Conservation (phyloP, 2,888 invertebrate genomes). For the Mystacides longicornis region DNA sequence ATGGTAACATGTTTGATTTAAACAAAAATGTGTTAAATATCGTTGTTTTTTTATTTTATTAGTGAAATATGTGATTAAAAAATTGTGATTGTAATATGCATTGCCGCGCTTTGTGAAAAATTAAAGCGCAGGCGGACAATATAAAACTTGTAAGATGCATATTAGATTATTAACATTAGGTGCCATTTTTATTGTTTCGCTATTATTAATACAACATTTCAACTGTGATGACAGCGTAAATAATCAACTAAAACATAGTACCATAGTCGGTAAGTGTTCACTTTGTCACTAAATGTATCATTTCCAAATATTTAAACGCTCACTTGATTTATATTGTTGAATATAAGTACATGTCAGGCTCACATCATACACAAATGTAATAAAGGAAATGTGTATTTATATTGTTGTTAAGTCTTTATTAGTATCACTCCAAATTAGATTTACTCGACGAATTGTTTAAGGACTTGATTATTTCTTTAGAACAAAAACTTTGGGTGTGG, state of each 20-base stretch:
- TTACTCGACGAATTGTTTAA: background rate
- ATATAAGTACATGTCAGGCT: background rate
- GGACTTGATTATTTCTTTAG: background rate
- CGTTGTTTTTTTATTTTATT: background rate
- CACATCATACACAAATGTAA: background rate
- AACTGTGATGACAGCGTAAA: constrained; percentile 42
- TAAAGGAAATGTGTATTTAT: background rate
- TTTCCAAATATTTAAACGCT: background rate
- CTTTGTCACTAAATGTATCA: background rate
- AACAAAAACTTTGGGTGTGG: background rate
- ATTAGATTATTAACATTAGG: constrained; percentile 41
- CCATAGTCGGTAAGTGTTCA: constrained; percentile 9
- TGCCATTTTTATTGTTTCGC: constrained; percentile 42
- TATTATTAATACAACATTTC: constrained; percentile 50
- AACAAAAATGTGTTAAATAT: background rate
- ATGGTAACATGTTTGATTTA: background rate
- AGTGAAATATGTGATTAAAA: constrained; percentile 17
- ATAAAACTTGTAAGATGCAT: constrained; percentile 38
- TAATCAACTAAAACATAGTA: constrained; percentile 6
- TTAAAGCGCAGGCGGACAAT: constrained; percentile 16
- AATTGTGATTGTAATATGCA: constrained; percentile 1
- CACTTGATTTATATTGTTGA: background rate
- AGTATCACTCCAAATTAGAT: background rate
- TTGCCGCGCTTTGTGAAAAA: constrained; percentile 12
- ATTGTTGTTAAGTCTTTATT: background rate